These are phyloP conservation scores for Lasioglossum baleicum DNA, from an alignment of 1,140 invertebrate genomes.

Conservation along the genomic window DNA sequence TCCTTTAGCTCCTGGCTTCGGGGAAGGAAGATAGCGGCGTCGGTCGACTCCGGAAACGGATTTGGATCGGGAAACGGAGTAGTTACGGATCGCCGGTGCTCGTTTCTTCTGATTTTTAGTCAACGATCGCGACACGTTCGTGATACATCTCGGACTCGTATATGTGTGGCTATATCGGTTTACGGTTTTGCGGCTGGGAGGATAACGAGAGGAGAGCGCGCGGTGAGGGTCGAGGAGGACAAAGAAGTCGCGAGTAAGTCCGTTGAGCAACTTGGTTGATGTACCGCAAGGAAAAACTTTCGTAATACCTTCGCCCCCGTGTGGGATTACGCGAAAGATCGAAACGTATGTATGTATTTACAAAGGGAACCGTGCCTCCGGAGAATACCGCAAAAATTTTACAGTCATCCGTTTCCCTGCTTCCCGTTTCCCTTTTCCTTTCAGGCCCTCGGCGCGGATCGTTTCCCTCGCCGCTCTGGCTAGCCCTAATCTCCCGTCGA, in stretches of 20 bases:
- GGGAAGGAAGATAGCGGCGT: slow-evolving; percentile 58
- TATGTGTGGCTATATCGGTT: neutral
- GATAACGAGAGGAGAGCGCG: slow-evolving; percentile 1
- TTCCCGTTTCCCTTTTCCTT: neutral
- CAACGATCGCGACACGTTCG: slow-evolving; percentile 63
- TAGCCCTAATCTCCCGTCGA: neutral
- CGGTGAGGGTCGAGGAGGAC: slow-evolving; percentile 15
- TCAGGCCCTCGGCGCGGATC: too few species aligned
- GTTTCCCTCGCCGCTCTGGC: neutral
- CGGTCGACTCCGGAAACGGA: slow-evolving; percentile 64
- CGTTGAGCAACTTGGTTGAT: slow-evolving; percentile 67
- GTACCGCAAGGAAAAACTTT: slow-evolving; percentile 76
- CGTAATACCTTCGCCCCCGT: slow-evolving; percentile 75
- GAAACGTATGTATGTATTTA: slow-evolving; percentile 77
- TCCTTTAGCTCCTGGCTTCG: slow-evolving; percentile 69
- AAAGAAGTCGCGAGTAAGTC: slow-evolving; percentile 47
- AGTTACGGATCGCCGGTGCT: slow-evolving; percentile 60
- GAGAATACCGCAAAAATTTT: slow-evolving; percentile 43
- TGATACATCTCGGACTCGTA: slow-evolving; percentile 21
- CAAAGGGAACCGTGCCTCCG: slow-evolving; percentile 55
- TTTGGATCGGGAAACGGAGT: slow-evolving; percentile 60
- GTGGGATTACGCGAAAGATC: slow-evolving; percentile 75
- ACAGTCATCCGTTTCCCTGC: slow-evolving; percentile 45
- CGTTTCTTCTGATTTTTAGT: slow-evolving; percentile 71
- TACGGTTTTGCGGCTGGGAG: neutral